A percentile compares a stretch with the other conserved stretches of the same genome.
Evolutionary conservation across 1,140 invertebrate species (phyloP).

Genomic region (Odontomachus brunneus): DNA sequence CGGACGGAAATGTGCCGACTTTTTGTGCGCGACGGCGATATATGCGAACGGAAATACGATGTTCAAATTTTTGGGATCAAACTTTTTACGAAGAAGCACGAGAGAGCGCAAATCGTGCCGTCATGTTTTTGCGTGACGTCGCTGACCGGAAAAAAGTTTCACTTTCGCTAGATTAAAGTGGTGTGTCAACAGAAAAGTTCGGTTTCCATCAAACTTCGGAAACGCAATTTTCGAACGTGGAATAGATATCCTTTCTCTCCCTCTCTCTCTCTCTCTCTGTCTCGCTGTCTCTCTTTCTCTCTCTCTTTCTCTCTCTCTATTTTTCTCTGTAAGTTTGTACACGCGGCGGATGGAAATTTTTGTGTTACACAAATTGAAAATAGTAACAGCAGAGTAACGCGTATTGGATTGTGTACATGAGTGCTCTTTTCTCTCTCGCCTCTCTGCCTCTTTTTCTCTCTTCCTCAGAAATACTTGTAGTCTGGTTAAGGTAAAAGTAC

Average conservation of each 20-base stretch:
- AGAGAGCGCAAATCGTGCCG: neutral
- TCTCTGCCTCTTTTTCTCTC: too few species aligned
- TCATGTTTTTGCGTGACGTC: constrained; percentile 12
- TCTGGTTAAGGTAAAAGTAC: too few species aligned
- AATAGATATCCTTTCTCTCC: constrained; percentile 10
- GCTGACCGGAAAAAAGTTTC: constrained; percentile 16
- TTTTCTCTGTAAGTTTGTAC: too few species aligned
- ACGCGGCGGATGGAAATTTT: too few species aligned
- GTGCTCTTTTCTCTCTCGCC: too few species aligned
- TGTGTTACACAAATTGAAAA: too few species aligned
- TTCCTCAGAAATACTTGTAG: too few species aligned
- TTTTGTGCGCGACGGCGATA: constrained; percentile 19
- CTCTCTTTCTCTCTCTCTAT: neutral
- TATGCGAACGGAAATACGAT: constrained; percentile 12
- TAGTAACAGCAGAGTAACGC: too few species aligned
- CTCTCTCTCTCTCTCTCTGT: too few species aligned
- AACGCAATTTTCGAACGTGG: constrained; percentile 16
- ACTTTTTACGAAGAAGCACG: constrained; percentile 33
- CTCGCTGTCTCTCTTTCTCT: too few species aligned
- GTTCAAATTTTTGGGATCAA: constrained; percentile 43
- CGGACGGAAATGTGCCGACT: constrained; percentile 26
- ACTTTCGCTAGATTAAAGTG: constrained; percentile 1
- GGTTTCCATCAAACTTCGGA: constrained; percentile 1
- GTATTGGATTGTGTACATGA: too few species aligned
- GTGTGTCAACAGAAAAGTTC: constrained; percentile 11